Base-by-base conservation (phyloP, 1,140 invertebrate genomes). In the Planococcus citri region DNA sequence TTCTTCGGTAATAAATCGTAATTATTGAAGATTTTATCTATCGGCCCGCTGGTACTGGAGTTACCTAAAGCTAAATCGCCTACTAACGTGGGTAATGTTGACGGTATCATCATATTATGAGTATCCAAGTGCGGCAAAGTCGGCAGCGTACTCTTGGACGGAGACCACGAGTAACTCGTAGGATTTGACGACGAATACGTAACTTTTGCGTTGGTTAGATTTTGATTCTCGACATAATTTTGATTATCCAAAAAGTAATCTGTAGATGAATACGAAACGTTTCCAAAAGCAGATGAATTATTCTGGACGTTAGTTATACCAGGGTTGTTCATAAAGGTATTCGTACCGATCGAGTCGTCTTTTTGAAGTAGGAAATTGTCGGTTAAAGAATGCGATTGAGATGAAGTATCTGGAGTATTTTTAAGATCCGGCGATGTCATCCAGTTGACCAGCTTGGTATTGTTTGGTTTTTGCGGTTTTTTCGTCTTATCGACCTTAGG, bases 351-450 rank as follows among this genome's bases (percentile, higher is more conserved):
- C 4, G 20, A 6, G 24, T 64, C 60, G 25, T 73, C 74, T 71
- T 74, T 73, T 58, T 71, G 71, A 10, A 69, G 27, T 22, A 68
- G 29, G 22, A 73, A 73, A 69, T 72, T 70, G 10, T 33, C 68
- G 24, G 79, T 79, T 3, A 20, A 3, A 6, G 41, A 2, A 17
- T 51, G 41, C 0, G 78, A 68, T 1, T 77, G 77, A 41, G 78
- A 78, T 8, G 33, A 51, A 1, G 76, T 74, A 57, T 78, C 79
- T 71, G 78, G 57, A 2, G 20, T 4, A 17, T 64, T 64, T 25
- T 79, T 80, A 1, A 80, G 77, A 71, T 82, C 82, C 1, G 83
- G 82, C 0, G 83, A 82, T 73, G 85, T 84, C 84, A 85, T 85
- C 84, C 84, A 85, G 72, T 85, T 85, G 0, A 86, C 82, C 0